These are phyloP conservation scores for Hycleus phaleratus DNA, from an alignment of 1,140 invertebrate species.

Conservation along the genomic window DNA sequence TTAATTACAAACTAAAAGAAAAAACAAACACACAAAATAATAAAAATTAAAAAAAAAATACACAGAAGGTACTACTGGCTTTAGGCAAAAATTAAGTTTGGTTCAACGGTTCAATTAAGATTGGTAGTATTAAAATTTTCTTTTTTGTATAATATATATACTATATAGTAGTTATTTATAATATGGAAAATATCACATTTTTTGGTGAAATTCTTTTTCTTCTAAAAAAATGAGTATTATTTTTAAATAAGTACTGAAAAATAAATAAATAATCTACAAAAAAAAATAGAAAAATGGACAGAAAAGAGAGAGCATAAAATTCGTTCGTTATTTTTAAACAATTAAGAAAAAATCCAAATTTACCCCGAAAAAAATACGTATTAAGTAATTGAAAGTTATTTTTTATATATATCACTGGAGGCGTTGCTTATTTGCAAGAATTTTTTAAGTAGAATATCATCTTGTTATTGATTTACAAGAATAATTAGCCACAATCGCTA, in stretches of 20 bases:
- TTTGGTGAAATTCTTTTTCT: neutral
- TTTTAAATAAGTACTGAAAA: slow-evolving; percentile 11
- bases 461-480: neutral
- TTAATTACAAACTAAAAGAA: slow-evolving; percentile 9
- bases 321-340: no score
- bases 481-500: slow-evolving; percentile 8
- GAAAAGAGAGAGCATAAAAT: neutral
- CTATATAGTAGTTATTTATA: neutral
- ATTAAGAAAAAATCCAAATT: slow-evolving; percentile 2
- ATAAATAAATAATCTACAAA: neutral
- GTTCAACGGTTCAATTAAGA: slow-evolving; percentile 24
- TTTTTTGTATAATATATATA: neutral
- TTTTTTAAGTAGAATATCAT: neutral
- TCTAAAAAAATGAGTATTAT: slow-evolving; percentile 7
- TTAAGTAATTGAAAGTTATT: neutral
- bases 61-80: slow-evolving; percentile 32
- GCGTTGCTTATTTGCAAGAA: neutral
- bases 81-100: slow-evolving; percentile 30
- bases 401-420: slow-evolving; percentile 11
- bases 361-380: neutral
- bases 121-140: neutral
- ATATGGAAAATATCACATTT: slow-evolving; percentile 16
- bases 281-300: slow-evolving; percentile 13
- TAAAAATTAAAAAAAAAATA: slow-evolving; percentile 24
- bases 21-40: slow-evolving; percentile 5